Percentiles rank a stretch among this genome's conserved stretches.
Evolutionary conservation across 2,113 vertebrate genomes (phyloP).

Genomic region (Osmerus eperlanus): DNA sequence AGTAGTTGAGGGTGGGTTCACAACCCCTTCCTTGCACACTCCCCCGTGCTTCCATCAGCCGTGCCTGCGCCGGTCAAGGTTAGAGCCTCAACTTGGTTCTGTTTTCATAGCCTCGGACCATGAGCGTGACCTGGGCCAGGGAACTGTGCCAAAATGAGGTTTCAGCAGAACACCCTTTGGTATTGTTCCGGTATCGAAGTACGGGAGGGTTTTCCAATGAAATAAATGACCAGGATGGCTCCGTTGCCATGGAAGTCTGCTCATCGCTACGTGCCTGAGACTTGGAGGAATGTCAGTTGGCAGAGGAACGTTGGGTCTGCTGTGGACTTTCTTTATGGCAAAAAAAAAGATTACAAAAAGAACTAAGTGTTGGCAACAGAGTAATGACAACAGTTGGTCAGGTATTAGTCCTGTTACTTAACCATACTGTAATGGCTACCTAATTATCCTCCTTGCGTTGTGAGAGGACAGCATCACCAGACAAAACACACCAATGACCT

Average conservation of each 20-base stretch:
- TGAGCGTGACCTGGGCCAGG: conserved; percentile 12
- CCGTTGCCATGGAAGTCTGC: conserved; percentile 47
- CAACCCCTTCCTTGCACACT: conserved; percentile 40
- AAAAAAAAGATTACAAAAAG: conserved; percentile 14
- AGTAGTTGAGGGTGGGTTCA: conserved; percentile 57
- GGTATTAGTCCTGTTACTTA: neutral
- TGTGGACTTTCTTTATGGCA: conserved; percentile 28
- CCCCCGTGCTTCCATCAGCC: conserved; percentile 45
- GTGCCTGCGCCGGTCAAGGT: conserved; percentile 57
- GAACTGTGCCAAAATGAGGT: conserved; percentile 31
- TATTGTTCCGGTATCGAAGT: conserved; percentile 32
- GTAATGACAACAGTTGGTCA: conserved; percentile 12
- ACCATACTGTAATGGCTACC: neutral
- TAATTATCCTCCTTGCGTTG: too few relatives aligned
- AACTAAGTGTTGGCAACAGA: conserved; percentile 12
- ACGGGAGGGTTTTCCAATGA: conserved; percentile 32
- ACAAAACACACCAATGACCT: too few relatives aligned
- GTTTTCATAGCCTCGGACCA: conserved; percentile 36
- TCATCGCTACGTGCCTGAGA: conserved; percentile 31
- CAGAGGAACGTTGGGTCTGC: conserved; percentile 16
- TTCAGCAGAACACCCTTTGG: conserved; percentile 16
- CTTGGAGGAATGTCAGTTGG: conserved; percentile 35
- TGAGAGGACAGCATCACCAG: too few relatives aligned
- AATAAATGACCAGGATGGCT: conserved; percentile 26
- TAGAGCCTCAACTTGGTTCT: conserved; percentile 41